Evolutionary conservation across 2,113 vertebrate genomes (phyloP), one percentile per base, ranked within the genome.

Genomic region (Acanthochromis polyacanthus): DNA sequence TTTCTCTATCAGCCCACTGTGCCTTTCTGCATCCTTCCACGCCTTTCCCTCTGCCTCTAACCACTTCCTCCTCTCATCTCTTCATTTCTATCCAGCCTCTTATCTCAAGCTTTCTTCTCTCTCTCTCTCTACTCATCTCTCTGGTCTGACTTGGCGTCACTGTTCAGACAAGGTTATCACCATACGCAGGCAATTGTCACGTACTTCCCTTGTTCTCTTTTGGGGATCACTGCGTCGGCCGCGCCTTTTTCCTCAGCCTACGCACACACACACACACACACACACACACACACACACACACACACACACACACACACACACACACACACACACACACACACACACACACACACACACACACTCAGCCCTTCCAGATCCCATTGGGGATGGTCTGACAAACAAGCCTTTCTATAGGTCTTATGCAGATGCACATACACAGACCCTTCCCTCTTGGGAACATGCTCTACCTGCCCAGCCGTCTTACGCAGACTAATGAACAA

Each of bases 401-500:
- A 67, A 65, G 60, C 84, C 57, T 83, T 82, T 82, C n/a, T 78
- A 68, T 75, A 36, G 78, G 73, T 73, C 69, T 83, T 67, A 80
- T 70, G 71, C 71, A 83, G 84, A 89, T 84, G 55, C 72, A 30
- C 32, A 51, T 16, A 61, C 79, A 22, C 66, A 3, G 32, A 16
- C 53, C 66, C 43, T 19, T 25, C 40, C 32, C 76, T 77, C 73
- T 11, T 10, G 78, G 77, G 85, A 71, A 5, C 56, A 48, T 32
- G 67, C 81, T 84, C 69, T 81, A 82, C 81, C 77, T 89, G 78
- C 73, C 82, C 51, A 58, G 59, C 84, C 19, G 48, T 83, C 84
- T 87, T 71, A 83, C 87, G 80, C 81, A 65, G 76, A 83, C 81
- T 92, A 92, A 91, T 92, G 90, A 93, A 91, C 89, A 83, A 76